phyloP scores from a whole-genome alignment of 2,797 vertebrate species.

The Pachyuromys duprasi region DNA sequence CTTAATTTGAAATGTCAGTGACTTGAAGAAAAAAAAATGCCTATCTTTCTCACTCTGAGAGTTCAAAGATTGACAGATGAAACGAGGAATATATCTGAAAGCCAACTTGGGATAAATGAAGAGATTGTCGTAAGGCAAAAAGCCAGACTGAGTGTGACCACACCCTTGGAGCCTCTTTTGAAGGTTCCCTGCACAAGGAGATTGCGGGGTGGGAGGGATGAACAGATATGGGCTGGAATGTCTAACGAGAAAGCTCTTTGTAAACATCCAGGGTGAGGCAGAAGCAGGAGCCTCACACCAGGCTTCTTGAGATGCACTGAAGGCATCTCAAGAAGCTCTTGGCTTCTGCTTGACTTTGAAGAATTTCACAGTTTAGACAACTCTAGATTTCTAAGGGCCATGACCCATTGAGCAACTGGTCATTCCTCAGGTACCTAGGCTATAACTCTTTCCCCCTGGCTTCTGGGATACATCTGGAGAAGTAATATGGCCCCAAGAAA shows the following conservation, averaged over 20 bases:
- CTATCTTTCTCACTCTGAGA: constrained; percentile 27
- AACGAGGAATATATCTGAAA: constrained; percentile 51
- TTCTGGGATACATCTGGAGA: neutral
- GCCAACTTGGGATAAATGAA: constrained; percentile 54
- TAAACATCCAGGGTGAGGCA: neutral
- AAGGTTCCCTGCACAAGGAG: neutral
- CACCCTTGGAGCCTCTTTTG: constrained; percentile 8
- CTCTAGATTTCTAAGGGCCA: neutral
- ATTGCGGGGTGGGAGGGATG: neutral
- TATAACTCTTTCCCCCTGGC: neutral
- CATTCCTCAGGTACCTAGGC: neutral
- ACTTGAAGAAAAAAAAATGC: constrained; percentile 36
- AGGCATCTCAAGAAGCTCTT: neutral
- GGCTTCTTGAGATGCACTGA: neutral
- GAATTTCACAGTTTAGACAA: neutral
- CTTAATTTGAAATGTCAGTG: constrained; percentile 18
- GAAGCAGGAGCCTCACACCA: neutral
- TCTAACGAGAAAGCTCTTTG: neutral
- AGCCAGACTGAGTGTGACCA: constrained; percentile 33
- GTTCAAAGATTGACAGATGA: constrained; percentile 49
- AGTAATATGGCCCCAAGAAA: neutral
- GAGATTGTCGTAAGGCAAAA: constrained; percentile 3
- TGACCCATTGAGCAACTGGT: neutral
- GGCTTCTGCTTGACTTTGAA: neutral
- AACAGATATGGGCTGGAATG: neutral